Conservation (phyloP, 2,113 vertebrate genomes). For the Oncorhynchus nerka region DNA sequence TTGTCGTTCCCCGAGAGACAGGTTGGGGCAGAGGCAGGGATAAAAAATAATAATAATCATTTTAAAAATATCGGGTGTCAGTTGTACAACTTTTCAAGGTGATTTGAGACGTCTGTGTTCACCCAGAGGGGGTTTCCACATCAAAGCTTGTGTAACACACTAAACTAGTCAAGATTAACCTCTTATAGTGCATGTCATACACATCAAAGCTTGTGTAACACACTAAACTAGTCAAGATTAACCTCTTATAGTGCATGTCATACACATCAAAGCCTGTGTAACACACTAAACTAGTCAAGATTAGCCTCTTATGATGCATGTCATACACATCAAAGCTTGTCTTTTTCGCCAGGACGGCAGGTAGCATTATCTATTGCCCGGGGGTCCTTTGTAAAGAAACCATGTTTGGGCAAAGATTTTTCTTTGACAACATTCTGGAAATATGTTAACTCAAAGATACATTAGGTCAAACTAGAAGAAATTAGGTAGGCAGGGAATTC, state of each 20-base stretch:
- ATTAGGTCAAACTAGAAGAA: too few relatives aligned
- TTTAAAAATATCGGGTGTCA: constrained; percentile 19
- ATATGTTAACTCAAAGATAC: too few relatives aligned
- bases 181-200: too few relatives aligned
- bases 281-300: constrained; percentile 32
- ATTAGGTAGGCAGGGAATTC: too few relatives aligned
- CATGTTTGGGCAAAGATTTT: too few relatives aligned
- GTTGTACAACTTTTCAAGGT: constrained; percentile 49
- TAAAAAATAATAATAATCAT: not conserved
- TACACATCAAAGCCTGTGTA: constrained; percentile 51
- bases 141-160: constrained; percentile 44
- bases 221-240: constrained; percentile 37
- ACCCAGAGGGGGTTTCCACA: constrained; percentile 37
- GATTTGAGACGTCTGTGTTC: constrained; percentile 44
- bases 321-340: constrained; percentile 42
- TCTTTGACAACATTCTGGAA: too few relatives aligned
- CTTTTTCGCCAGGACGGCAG: constrained; percentile 25
- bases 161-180: too few relatives aligned
- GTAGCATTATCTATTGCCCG: not conserved
- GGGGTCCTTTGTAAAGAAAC: too few relatives aligned
- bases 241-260: constrained; percentile 50
- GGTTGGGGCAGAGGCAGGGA: constrained; percentile 34
- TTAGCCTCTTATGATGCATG: constrained; percentile 52
- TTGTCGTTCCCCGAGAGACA: constrained; percentile 11
- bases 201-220: constrained; percentile 7